Base-by-base conservation (phyloP, 2,888 invertebrate species). In the Calameuta pallipes region DNA sequence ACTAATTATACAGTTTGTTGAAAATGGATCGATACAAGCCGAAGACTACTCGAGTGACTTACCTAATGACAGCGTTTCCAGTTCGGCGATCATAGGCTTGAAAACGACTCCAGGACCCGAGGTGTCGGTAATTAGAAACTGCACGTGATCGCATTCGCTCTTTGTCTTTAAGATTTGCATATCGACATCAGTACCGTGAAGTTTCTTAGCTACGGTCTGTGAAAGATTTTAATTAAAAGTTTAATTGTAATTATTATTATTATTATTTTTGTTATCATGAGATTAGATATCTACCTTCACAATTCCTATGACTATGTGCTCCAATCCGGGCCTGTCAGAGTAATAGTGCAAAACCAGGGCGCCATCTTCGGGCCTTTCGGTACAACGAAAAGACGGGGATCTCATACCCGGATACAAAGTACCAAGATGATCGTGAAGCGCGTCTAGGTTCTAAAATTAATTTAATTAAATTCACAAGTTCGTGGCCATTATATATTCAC, bases 281-380 rank as follows among this genome's bases (percentile, higher is more conserved):
- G 11, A 34, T 75, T 36, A 2, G 15, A 74, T 35, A 35, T 15
- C 15, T 92, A 97, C 98, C 95, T 98, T 98, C 3, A 99, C 98
- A 85, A 98, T 98, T 37, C 99, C 99, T 89, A 98, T 98, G 81
- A 99, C 98, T 89, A 99, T 98, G 88, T 98, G 96, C 90, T 99
- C 98, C 85, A 99, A 93, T 6, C 98, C 98, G 4, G 97, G 97
- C 82, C 98, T 94, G 86, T 98, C 98, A 0, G 98, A 98, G 92
- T 99, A 99, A 92, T 99, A 99, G 91, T 99, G 99, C 33, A 99
- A 94, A 69, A 98, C 94, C 56, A 98, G 93, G 0, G 96, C 97
- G 0, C 98, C 98, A 91, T 98, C 97, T 92, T 97, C 96, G 11
- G 95, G 95, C 78, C 96, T 92, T 88, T 98, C 98, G 0, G 98